phyloP scores from a whole-genome alignment of 2,888 invertebrate genomes.

The Blastobasis adustella region DNA sequence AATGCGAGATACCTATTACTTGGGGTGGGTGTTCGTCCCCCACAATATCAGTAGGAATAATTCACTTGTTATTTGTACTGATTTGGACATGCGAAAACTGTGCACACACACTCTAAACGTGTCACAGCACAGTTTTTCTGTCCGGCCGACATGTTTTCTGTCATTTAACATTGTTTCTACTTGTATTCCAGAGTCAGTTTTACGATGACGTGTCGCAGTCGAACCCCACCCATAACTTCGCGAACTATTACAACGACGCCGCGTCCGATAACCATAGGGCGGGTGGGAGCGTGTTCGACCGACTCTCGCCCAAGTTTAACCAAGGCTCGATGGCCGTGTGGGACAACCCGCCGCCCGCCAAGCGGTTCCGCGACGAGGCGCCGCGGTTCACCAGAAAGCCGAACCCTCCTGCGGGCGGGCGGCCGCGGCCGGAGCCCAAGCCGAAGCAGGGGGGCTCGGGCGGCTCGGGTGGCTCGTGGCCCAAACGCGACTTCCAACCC shows the following conservation, averaged over 20 bases:
- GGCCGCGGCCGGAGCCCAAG: not conserved
- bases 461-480: not conserved
- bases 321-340: conserved; percentile 1
- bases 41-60: too few relatives aligned
- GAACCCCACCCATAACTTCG: conserved; percentile 18
- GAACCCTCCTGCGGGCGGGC: not conserved
- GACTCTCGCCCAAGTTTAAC: conserved; percentile 2
- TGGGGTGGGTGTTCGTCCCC: too few relatives aligned
- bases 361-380: conserved; percentile 22
- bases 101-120: too few relatives aligned
- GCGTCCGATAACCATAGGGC: not conserved
- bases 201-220: conserved; percentile 21
- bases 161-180: not conserved
- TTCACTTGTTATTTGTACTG: too few relatives aligned
- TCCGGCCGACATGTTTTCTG: too few relatives aligned
- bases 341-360: conserved; percentile 28
- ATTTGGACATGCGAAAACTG: too few relatives aligned
- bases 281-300: too few relatives aligned
- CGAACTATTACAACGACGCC: conserved; percentile 30
- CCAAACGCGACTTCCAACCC: not conserved
- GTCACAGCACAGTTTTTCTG: too few relatives aligned
- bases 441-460: not conserved
- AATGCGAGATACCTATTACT: too few relatives aligned
- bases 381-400: not conserved
- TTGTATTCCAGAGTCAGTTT: conserved; percentile 43